These are phyloP conservation scores for Brachyptera risi DNA, from an alignment of 2,888 invertebrate genomes.

Conservation along the genomic window DNA sequence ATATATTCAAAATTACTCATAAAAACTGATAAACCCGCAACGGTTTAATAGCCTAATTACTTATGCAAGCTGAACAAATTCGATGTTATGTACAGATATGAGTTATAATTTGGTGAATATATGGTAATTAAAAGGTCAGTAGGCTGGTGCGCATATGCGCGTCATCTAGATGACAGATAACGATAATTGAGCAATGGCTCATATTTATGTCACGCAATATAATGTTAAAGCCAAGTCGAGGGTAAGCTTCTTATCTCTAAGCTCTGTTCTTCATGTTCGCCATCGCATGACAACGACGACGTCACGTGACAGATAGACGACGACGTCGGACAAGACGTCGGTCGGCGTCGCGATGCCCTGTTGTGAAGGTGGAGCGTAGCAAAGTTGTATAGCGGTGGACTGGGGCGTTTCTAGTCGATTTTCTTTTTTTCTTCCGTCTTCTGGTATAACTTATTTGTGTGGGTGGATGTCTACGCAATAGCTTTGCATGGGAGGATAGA, in stretches of 20 bases:
- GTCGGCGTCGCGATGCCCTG: too few relatives aligned
- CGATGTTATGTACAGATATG: conserved; percentile 16
- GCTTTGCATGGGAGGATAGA: too few relatives aligned
- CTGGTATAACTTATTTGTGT: too few relatives aligned
- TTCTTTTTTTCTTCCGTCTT: too few relatives aligned
- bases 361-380: too few relatives aligned
- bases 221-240: not conserved
- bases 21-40: conserved; percentile 3
- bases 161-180: conserved; percentile 22
- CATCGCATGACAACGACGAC: not conserved
- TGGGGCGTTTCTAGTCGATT: too few relatives aligned
- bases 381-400: too few relatives aligned
- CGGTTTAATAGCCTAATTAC: conserved; percentile 9
- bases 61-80: conserved; percentile 18
- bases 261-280: conserved; percentile 7
- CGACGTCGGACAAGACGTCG: not conserved
- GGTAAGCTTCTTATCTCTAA: conserved; percentile 1
- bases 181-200: conserved; percentile 28
- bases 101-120: conserved; percentile 17
- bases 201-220: conserved; percentile 8
- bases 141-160: conserved; percentile 12
- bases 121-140: conserved; percentile 27
- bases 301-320: not conserved
- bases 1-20: conserved; percentile 7
- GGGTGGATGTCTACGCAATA: too few relatives aligned